These are phyloP conservation scores for Drosophila nigritarsus DNA, from an alignment of 2,888 invertebrate genomes.

Conservation along the genomic window DNA sequence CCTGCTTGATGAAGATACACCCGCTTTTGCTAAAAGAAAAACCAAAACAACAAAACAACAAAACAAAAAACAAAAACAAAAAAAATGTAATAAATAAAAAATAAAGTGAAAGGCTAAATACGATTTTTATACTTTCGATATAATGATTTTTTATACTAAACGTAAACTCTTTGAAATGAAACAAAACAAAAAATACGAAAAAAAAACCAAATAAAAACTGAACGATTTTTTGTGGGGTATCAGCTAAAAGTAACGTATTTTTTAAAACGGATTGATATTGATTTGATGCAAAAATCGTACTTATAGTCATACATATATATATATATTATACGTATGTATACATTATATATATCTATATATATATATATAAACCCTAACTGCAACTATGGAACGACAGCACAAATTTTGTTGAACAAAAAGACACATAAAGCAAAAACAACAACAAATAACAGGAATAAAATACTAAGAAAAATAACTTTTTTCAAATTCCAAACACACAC, in stretches of 20 bases:
- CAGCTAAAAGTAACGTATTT: slow-evolving; percentile 55
- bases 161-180: slow-evolving; percentile 67
- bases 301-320: slow-evolving; percentile 47
- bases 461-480: slow-evolving; percentile 55
- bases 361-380: slow-evolving; percentile 69
- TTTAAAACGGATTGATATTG: slow-evolving; percentile 56
- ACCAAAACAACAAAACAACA: slow-evolving; percentile 13
- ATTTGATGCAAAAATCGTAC: slow-evolving; percentile 66
- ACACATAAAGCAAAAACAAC: slow-evolving; percentile 17
- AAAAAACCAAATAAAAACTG: slow-evolving; percentile 30
- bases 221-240: slow-evolving; percentile 64
- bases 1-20: slow-evolving; percentile 83
- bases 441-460: slow-evolving; percentile 46
- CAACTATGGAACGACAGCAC: slow-evolving; percentile 81
- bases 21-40: slow-evolving; percentile 81
- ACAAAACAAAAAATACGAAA: slow-evolving; percentile 31
- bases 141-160: slow-evolving; percentile 80
- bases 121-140: slow-evolving; percentile 82
- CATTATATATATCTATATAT: slow-evolving; percentile 30
- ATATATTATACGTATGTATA: slow-evolving; percentile 37
- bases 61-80: slow-evolving; percentile 35
- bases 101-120: slow-evolving; percentile 69
- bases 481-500: slow-evolving; percentile 37
- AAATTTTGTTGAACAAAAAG: slow-evolving; percentile 77
- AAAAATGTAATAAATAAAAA: slow-evolving; percentile 37